A percentile compares a stretch with the other conserved stretches of the same genome.
Conservation (phyloP, 2,797 vertebrate species). For the Sebastes taczanowskii region DNA sequence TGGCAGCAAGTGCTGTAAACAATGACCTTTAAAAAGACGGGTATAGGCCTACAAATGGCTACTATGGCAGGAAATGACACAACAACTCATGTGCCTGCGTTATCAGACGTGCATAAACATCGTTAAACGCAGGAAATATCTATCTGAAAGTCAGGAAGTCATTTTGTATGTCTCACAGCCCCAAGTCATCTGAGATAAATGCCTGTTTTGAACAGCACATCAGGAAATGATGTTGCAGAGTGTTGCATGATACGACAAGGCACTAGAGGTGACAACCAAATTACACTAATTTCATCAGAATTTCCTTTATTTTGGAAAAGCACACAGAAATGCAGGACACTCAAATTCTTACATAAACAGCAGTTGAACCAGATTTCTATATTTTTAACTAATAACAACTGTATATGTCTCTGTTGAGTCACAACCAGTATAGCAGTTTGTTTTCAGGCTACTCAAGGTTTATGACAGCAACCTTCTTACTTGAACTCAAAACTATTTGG, state of each 20-base stretch:
- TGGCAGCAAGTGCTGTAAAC: neutral
- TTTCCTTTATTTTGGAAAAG: neutral
- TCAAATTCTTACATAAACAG: neutral
- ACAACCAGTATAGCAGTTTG: neutral
- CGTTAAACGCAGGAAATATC: slow-evolving; percentile 71
- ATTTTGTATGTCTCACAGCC: slow-evolving; percentile 58
- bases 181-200: slow-evolving; percentile 53
- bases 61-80: slow-evolving; percentile 1
- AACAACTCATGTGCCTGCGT: neutral
- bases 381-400: neutral
- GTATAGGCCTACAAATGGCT: neutral
- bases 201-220: slow-evolving; percentile 44
- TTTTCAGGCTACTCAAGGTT: slow-evolving; percentile 1
- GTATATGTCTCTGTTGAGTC: neutral
- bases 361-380: neutral
- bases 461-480: slow-evolving; percentile 29
- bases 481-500: slow-evolving; percentile 57
- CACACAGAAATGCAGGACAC: neutral
- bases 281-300: neutral
- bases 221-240: slow-evolving; percentile 28
- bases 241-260: neutral
- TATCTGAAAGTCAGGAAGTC: slow-evolving; percentile 69
- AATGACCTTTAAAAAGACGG: neutral
- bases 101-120: slow-evolving; percentile 52
- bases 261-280: neutral